These are phyloP conservation scores for Nematopogon swammerdamellus DNA, from an alignment of 2,888 invertebrate species.

Conservation along the genomic window DNA sequence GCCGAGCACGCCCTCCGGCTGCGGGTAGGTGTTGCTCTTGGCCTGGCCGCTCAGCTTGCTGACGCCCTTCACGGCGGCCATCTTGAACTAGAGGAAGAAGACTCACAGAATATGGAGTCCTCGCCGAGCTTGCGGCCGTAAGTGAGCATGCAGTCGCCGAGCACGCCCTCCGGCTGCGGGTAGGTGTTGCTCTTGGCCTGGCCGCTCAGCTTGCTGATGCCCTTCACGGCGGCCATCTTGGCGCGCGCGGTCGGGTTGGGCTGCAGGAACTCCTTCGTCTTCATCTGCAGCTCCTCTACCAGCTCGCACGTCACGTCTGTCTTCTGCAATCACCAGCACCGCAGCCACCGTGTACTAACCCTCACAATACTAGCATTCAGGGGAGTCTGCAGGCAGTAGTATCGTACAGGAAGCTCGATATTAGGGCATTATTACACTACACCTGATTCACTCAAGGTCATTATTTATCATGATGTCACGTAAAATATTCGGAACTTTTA, in stretches of 20 bases:
- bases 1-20: slow-evolving; percentile 95
- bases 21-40: slow-evolving; percentile 96
- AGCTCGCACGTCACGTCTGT: slow-evolving; percentile 96
- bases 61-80: slow-evolving; percentile 93
- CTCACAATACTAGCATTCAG: too few relatives aligned
- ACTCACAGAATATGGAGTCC: slow-evolving; percentile 85
- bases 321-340: slow-evolving; percentile 76
- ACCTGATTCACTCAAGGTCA: background rate
- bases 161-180: slow-evolving; percentile 96
- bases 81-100: slow-evolving; percentile 56
- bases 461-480: too few relatives aligned
- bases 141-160: slow-evolving; percentile 94
- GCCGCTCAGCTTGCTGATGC: slow-evolving; percentile 94
- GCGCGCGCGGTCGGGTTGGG: slow-evolving; percentile 96
- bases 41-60: slow-evolving; percentile 96
- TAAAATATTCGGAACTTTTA: too few relatives aligned
- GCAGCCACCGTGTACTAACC: too few relatives aligned
- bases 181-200: slow-evolving; percentile 97
- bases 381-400: too few relatives aligned
- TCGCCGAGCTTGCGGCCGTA: slow-evolving; percentile 96
- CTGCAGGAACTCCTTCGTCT: slow-evolving; percentile 98
- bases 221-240: slow-evolving; percentile 93
- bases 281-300: slow-evolving; percentile 93
- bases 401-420: too few relatives aligned
- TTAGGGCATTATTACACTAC: background rate